phyloP scores from a whole-genome alignment of 2,888 invertebrate genomes.

The Hemithea aestivaria region DNA sequence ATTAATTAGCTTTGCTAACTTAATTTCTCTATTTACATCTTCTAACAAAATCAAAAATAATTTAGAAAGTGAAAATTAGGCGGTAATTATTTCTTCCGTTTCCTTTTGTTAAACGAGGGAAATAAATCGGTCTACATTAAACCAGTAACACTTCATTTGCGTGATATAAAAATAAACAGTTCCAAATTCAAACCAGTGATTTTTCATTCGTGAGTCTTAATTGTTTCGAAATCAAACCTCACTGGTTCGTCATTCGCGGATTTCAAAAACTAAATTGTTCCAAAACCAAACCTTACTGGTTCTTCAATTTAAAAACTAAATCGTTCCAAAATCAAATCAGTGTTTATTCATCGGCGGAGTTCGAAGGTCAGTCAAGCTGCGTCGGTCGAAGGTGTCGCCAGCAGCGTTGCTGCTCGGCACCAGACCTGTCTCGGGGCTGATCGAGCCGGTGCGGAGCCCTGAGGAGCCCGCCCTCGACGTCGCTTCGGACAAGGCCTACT shows the following conservation, averaged over 20 bases:
- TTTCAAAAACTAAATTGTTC: slow-evolving; percentile 10
- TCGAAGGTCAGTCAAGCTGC: slow-evolving; percentile 57
- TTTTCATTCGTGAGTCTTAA: too few species aligned
- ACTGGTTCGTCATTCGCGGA: too few species aligned
- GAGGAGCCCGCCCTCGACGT: slow-evolving; percentile 74
- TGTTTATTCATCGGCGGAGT: slow-evolving; percentile 25
- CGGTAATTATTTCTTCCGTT: too few species aligned
- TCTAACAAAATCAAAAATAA: too few species aligned
- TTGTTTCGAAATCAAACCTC: too few species aligned
- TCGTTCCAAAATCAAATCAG: slow-evolving; percentile 12
- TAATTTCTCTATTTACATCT: too few species aligned
- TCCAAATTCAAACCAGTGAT: too few species aligned
- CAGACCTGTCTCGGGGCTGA: slow-evolving; percentile 72
- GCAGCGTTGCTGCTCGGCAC: slow-evolving; percentile 79
- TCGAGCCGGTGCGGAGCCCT: slow-evolving; percentile 68
- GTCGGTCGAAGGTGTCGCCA: slow-evolving; percentile 71
- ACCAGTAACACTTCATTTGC: too few species aligned
- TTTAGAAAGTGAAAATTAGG: too few species aligned
- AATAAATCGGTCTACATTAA: too few species aligned
- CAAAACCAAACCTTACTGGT: slow-evolving; percentile 6
- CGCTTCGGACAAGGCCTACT: slow-evolving; percentile 73
- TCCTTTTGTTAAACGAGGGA: too few species aligned
- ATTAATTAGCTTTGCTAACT: slow-evolving; percentile 22
- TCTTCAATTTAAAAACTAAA: slow-evolving; percentile 4
- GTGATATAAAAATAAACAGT: too few species aligned